Base-by-base conservation (phyloP, 2,797 vertebrate species). In the Florisuga fusca region DNA sequence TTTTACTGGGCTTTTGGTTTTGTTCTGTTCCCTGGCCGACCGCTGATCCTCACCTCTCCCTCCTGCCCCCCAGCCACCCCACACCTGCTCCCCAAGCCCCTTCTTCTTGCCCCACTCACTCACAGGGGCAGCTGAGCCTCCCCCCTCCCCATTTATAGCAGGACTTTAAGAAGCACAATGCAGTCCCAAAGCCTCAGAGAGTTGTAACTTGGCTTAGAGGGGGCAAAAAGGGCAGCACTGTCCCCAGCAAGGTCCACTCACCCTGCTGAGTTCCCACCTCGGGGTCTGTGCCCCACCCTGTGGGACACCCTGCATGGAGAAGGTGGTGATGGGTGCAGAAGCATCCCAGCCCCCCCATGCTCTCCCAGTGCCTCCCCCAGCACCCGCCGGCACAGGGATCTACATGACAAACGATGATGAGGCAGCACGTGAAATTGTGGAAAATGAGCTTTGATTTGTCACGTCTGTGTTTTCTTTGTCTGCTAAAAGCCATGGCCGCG, bases 401-500 rank as follows among this genome's bases (percentile, higher is more conserved):
- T 89, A 4, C 59, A 0, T 61, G 88, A 90, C 69, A 93, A 92
- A 62, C 2, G 21, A 46, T 48, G 80, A 96, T 63, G 71, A 95
- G 95, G 87, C 95, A 94, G 84, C 83, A 90, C 9, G 15, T 91
- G 85, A 93, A 96, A 94, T 71, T 1, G 45, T 88, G 96, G 83
- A 76, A 92, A 96, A 96, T 82, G 94, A 94, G 94, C 89, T 94
- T 84, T 92, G 95, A 93, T 96, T 95, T 93, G 92, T 94, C 92
- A 57, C 34, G 89, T 89, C 95, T 96, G 84, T 95, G 19, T 93
- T 92, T 95, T 88, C 93, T 95, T 93, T 96, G 93, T 96, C 93
- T 96, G 92, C 91, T 95, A 87, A 95, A 59, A 94, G 87, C 90
- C 94, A 59, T 81, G 82, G 94, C 91, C 18, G 3, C 64, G 59